A percentile compares a stretch with the other conserved stretches of the same genome.
Conservation (phyloP, 2,797 vertebrate species). For the Gambelia wislizenii region DNA sequence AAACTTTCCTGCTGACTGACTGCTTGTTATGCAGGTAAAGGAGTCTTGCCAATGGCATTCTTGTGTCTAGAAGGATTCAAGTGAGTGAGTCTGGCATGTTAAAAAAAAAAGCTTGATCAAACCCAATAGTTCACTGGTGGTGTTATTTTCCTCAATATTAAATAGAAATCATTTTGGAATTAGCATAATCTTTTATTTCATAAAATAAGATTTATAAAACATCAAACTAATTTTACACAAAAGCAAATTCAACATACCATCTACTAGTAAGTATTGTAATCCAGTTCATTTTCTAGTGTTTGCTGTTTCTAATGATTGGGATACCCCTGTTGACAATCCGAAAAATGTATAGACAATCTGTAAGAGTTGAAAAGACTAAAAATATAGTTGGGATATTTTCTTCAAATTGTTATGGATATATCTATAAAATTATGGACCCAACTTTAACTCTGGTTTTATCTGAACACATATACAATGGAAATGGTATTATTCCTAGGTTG, state of each 20-base stretch:
- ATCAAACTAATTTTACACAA: neutral
- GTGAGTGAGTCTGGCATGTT: neutral
- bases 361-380: neutral
- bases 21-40: neutral
- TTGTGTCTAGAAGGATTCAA: neutral
- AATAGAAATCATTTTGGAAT: neutral
- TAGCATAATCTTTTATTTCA: conserved; percentile 15
- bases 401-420: neutral
- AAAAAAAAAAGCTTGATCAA: neutral
- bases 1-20: neutral
- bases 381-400: neutral
- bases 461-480: neutral
- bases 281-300: neutral
- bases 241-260: neutral
- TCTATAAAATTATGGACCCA: neutral
- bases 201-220: neutral
- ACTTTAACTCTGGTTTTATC: neutral
- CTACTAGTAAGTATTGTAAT: neutral
- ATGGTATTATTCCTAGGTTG: neutral
- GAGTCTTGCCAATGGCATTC: neutral
- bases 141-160: neutral
- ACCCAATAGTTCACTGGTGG: neutral
- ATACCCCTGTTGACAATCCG: neutral
- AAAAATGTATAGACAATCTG: neutral
- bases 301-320: neutral